A percentile compares a stretch with the other conserved stretches of the same genome.
Conservation (phyloP, 2,888 invertebrate genomes). For the Acanthopleura granulata region DNA sequence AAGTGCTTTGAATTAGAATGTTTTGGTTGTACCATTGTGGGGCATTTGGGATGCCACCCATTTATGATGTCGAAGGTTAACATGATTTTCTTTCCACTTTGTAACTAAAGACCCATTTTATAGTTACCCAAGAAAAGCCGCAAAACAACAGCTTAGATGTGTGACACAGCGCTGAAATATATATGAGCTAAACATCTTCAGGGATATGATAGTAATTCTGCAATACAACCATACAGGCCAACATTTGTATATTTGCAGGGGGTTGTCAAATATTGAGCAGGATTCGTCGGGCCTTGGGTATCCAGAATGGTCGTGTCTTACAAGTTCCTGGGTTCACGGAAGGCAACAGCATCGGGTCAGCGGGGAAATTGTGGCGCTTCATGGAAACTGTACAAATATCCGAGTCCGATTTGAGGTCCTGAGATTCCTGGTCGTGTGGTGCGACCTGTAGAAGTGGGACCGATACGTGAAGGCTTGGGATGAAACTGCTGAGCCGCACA, state of each 20-base stretch:
- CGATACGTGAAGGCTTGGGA: background rate
- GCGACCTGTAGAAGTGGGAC: background rate
- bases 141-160: too few species aligned
- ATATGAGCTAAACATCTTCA: too few species aligned
- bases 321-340: background rate
- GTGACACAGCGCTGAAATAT: too few species aligned
- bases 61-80: too few species aligned
- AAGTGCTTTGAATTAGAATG: too few species aligned
- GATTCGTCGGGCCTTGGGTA: background rate
- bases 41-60: too few species aligned
- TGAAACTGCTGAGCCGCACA: background rate
- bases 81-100: too few species aligned
- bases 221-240: too few species aligned
- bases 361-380: background rate
- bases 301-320: background rate
- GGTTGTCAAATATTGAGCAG: background rate
- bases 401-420: background rate
- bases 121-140: too few species aligned
- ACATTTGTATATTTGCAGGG: background rate
- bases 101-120: too few species aligned
- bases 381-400: background rate
- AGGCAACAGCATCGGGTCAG: background rate
- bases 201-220: too few species aligned
- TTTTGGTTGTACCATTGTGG: too few species aligned
- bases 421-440: background rate